Evolutionary conservation across 1,140 invertebrate genomes (phyloP), one percentile per base, ranked within the genome.

Genomic region (Acyrthosiphon pisum): DNA sequence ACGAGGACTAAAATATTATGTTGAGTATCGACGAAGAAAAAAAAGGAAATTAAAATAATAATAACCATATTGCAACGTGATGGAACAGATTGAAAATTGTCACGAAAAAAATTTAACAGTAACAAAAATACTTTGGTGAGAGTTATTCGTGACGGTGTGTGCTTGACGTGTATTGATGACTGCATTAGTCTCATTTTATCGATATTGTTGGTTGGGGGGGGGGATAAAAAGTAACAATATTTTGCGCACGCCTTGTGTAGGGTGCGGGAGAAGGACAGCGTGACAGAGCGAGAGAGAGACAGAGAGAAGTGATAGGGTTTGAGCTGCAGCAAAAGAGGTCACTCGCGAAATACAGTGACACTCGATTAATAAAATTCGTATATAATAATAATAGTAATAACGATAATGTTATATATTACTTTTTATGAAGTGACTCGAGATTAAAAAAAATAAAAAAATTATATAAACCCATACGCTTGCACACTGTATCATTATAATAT

Each of bases 111-210:
- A n/a, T 76, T 18, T 76, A n/a, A 76, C 60, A 18, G 30, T 76
- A 35, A 76, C n/a, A 76, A 86, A 86, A 84, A 90, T 37, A 68
- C 56, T 90, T 56, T 8, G 37, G 14, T 4, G 41, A 11, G 23
- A 26, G 89, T 90, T 90, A 90, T 90, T 90, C 37, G 37, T 37
- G 26, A 68, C 37, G 37, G 90, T 68, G 60, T 91, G 90, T 18
- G 56, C 18, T 91, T 91, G 90, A 91, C 90, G 41, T 41, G 56
- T 48, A 76, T 91, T 91, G 60, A 91, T 91, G 90, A 91, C 53
- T 76, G 22, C 76, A 41, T 68, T 91, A 8, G 56, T 91, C 53
- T 60, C 60, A 46, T 91, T 91, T 91, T 91, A 91, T 91, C 60
- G 90, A 48, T 76, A 76, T 68, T 35, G 90, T 76, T n/a, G 60